phyloP scores from a whole-genome alignment of 2,888 invertebrate genomes.

The Automeris io region DNA sequence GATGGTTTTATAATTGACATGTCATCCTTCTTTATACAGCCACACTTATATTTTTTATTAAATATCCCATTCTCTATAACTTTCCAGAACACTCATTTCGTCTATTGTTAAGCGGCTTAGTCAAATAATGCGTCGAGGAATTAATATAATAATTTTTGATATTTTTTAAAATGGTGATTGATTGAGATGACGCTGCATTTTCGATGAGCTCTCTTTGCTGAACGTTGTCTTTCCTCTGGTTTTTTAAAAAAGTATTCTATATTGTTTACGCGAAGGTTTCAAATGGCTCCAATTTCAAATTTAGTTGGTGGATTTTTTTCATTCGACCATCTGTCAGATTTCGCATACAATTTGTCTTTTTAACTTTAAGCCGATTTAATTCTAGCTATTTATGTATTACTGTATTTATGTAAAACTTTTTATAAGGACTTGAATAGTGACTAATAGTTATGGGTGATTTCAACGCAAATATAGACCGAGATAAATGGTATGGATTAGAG shows the following conservation, averaged over 20 bases:
- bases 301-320: too few relatives aligned
- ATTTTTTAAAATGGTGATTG: slow-evolving; percentile 70
- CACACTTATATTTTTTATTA: slow-evolving; percentile 22
- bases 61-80: slow-evolving; percentile 11
- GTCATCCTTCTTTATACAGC: slow-evolving; percentile 51
- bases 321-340: too few relatives aligned
- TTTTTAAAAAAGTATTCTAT: not conserved
- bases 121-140: slow-evolving; percentile 67
- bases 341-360: too few relatives aligned
- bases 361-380: too few relatives aligned
- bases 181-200: slow-evolving; percentile 63
- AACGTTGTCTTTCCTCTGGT: not conserved
- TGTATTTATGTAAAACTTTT: too few relatives aligned
- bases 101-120: slow-evolving; percentile 63
- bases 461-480: too few relatives aligned
- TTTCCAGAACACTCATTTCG: slow-evolving; percentile 54
- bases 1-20: slow-evolving; percentile 70
- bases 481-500: too few relatives aligned
- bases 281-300: too few relatives aligned
- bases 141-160: slow-evolving; percentile 72
- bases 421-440: too few relatives aligned
- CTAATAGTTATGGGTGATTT: too few relatives aligned
- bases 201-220: slow-evolving; percentile 21
- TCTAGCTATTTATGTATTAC: too few relatives aligned
- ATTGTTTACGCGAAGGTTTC: slow-evolving; percentile 1